These are phyloP conservation scores for Strix aluco DNA, from an alignment of 2,113 vertebrate species.

Conservation along the genomic window DNA sequence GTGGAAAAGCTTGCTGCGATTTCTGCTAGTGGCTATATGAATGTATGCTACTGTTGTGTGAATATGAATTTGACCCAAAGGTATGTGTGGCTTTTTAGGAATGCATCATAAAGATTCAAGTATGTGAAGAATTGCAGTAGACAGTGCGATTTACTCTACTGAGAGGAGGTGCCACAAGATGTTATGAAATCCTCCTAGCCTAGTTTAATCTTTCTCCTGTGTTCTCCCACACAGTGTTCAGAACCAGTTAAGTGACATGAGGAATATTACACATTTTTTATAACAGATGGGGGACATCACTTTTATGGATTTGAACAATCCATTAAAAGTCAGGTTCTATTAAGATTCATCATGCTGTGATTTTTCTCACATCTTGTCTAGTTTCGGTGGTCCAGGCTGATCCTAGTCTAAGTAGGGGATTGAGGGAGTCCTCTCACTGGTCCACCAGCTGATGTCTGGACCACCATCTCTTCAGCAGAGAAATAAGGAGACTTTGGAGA, in stretches of 20 bases:
- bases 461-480: background rate
- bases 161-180: background rate
- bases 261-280: slow-evolving; percentile 5
- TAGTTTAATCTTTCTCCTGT: slow-evolving; percentile 27
- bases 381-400: background rate
- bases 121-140: background rate
- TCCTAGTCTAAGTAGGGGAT: background rate
- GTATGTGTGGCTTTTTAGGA: background rate
- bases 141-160: background rate
- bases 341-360: background rate
- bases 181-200: slow-evolving; percentile 27
- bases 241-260: slow-evolving; percentile 27
- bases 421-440: background rate
- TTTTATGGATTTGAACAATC: slow-evolving; percentile 27
- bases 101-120: background rate
- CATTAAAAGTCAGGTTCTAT: slow-evolving; percentile 13
- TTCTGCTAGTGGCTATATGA: background rate
- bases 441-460: background rate
- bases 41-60: background rate
- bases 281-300: slow-evolving; percentile 24
- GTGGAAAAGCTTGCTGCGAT: background rate
- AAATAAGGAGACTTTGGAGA: background rate
- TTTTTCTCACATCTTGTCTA: background rate
- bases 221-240: slow-evolving; percentile 30
- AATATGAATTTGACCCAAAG: slow-evolving; percentile 12